Evolutionary conservation across 2,888 invertebrate species (phyloP), one percentile per base, ranked within the genome.

Genomic region (Drosophila putrida): DNA sequence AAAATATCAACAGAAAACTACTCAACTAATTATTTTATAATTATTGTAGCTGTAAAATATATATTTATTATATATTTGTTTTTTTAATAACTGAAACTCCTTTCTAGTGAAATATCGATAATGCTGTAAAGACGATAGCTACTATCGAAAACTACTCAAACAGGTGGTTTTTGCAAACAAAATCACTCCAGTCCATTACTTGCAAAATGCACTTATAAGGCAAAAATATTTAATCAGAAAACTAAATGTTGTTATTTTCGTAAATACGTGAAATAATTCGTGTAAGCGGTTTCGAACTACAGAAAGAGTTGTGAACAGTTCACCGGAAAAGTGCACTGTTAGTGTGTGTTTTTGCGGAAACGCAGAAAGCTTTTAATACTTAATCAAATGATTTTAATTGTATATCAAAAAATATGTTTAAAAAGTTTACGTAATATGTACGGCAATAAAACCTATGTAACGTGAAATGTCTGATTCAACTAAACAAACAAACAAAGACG

Each of bases 121-220:
- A 0, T 36, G 57, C 9, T 0, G 9, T 11, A 33, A 15, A 4
- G 6, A 31, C 58, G 57, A 58, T 54, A n/a, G n/a, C n/a, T n/a
- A 33, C 2, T 50, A 44, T 63, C 75, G 75, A 68, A 60, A 50
- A 11, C 15, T 3, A 10, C 11, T 4, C 13, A 35, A 73, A 77
- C 74, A 74, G 59, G 74, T 75, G 74, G 41, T 44, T 49, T 55
- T 73, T 62, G 74, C 67, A 63, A 59, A 44, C 53, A 49, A 28
- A 41, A 60, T 75, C 38, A 35, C 38, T 28, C n/a, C n/a, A n/a
- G 33, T 43, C 25, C 13, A 50, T 68, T 58, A 41, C 31, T 78
- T 49, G 68, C 62, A 46, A 35, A 44, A 73, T 49, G 68, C 62
- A 43, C 27, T 36, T 60, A 51, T 6, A 20, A 15, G 43, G 33